Evolutionary conservation across 2,888 invertebrate genomes (phyloP), one percentile per base, ranked within the genome.

Genomic region (Drosophila niveifrons): DNA sequence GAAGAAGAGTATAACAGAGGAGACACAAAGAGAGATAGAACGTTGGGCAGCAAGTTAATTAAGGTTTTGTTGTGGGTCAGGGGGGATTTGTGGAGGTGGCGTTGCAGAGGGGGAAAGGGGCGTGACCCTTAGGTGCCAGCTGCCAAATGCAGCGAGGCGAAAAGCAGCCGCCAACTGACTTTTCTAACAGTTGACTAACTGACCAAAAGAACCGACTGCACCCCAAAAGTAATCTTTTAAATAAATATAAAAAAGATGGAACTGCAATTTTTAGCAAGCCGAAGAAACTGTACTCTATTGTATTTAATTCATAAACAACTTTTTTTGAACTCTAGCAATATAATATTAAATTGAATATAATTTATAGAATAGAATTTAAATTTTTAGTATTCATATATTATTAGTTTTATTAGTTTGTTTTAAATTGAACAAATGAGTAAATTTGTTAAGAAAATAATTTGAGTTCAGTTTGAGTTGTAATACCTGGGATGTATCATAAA

Each of bases 41-140:
- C 43, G 39, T 18, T 59, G 67, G 53, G 51, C 65, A 51, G 57
- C 82, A 86, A 84, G 83, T 86, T 86, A 84, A 86, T 84, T 86
- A 84, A 80, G 10, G 39, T 34, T 43, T 11, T 47, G 58, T 15
- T n/a, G 18, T 29, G 18, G 9, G 8, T 0, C 13, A 41, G 39
- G 39, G 39, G 39, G 13, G 8, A 15, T 41, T 15, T 41, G 39
- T 13, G 8, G 39, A 10, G 3, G 41, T n/a, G 39, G 13, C 13
- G 7, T n/a, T 23, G 23, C 23, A 23, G 31, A 31, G 31, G 31
- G 31, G 31, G 31, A 31, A 29, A 31, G 50, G 13, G 17, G 70
- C 39, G 15, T 23, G 53, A 18, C 34, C 56, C 7, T 23, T 31
- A 62, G 62, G 68, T 31, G 65, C 52, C 50, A 59, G 64, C 72